Conservation (phyloP, 2,113 vertebrate species). For the Grallaria varia region DNA sequence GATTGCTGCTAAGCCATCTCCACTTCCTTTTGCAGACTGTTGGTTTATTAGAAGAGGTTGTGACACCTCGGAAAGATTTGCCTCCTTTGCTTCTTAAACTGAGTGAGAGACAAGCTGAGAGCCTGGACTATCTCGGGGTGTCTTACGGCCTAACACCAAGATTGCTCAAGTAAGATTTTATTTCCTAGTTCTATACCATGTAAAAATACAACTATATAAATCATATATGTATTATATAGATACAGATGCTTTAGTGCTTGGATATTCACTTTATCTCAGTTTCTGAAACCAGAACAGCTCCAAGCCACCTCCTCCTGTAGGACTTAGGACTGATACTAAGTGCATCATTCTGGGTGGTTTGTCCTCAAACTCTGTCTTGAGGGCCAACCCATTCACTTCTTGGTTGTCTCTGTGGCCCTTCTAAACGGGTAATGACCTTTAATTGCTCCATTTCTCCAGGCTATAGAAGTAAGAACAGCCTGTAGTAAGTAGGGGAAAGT, state of each 20-base stretch:
- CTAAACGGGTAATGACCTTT: neutral
- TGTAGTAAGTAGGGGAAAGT: neutral
- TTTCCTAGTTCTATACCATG: neutral
- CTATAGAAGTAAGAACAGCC: neutral
- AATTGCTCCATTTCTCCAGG: neutral
- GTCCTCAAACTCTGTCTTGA: neutral
- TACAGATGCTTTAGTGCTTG: neutral
- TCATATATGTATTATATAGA: neutral
- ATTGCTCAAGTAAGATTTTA: slow-evolving; percentile 86
- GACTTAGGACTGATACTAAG: neutral
- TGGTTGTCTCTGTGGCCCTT: neutral
- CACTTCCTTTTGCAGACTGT: slow-evolving; percentile 77
- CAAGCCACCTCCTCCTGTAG: neutral
- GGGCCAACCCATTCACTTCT: neutral
- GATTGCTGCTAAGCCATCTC: neutral
- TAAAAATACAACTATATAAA: neutral
- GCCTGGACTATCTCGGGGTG: slow-evolving; percentile 91
- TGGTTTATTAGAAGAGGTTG: slow-evolving; percentile 89
- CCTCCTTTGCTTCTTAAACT: slow-evolving; percentile 93
- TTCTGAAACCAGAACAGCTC: neutral
- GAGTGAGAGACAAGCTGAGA: slow-evolving; percentile 89
- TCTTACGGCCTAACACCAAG: slow-evolving; percentile 92
- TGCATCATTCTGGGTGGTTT: neutral
- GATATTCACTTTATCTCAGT: neutral
- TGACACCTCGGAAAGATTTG: slow-evolving; percentile 89